A percentile compares a stretch with the other conserved stretches of the same genome.
phyloP scores from a whole-genome alignment of 2,888 invertebrate species.

The Meganola albula region DNA sequence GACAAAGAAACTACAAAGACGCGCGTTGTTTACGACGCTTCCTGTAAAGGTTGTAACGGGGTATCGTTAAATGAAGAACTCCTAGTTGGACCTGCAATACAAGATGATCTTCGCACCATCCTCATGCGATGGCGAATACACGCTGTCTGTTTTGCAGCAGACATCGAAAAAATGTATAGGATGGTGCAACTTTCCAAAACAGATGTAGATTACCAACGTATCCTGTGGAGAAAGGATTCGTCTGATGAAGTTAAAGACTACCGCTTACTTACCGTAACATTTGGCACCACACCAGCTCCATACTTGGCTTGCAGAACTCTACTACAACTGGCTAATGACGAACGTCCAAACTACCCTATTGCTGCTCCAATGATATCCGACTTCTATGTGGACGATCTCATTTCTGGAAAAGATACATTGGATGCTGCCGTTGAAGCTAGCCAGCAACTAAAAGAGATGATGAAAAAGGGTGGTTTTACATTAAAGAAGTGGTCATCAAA shows the following conservation, averaged over 20 bases:
- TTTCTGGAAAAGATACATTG: not conserved
- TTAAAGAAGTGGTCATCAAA: too few relatives aligned
- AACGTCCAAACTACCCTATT: not conserved
- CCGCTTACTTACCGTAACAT: slow-evolving; percentile 1
- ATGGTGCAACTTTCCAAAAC: not conserved
- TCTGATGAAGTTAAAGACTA: not conserved
- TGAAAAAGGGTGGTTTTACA: too few relatives aligned
- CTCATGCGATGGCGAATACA: not conserved
- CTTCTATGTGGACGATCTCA: slow-evolving; percentile 1
- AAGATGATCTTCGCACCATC: not conserved
- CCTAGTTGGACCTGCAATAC: not conserved
- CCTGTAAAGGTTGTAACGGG: too few relatives aligned
- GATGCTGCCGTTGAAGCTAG: too few relatives aligned
- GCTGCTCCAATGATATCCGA: not conserved
- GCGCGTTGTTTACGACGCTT: not conserved
- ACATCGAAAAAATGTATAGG: not conserved
- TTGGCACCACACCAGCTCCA: not conserved
- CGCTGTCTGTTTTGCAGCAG: not conserved
- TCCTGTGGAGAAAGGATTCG: slow-evolving; percentile 1
- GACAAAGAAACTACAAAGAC: too few relatives aligned
- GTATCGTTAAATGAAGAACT: not conserved
- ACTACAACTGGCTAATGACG: slow-evolving; percentile 3
- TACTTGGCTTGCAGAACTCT: slow-evolving; percentile 3
- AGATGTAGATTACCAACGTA: not conserved
- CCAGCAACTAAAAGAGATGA: too few relatives aligned